A percentile compares a stretch with the other conserved stretches of the same genome.
phyloP scores from a whole-genome alignment of 2,113 vertebrate genomes.

The Oceanodroma tethys region DNA sequence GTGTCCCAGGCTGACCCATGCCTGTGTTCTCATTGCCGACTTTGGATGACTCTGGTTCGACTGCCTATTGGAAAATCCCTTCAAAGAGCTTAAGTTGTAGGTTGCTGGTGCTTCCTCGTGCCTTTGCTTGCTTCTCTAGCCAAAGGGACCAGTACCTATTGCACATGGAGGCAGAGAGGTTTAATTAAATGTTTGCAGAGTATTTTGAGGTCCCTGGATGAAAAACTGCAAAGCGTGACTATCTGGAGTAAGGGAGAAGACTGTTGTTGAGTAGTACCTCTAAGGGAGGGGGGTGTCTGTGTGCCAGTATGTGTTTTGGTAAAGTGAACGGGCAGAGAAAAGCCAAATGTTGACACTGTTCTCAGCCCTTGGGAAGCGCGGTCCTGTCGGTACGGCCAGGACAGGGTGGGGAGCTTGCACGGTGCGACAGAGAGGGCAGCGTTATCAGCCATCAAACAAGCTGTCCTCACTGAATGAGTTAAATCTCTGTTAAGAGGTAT shows the following conservation, averaged over 20 bases:
- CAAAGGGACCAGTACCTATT: background rate
- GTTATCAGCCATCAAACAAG: background rate
- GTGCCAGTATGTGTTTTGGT: background rate
- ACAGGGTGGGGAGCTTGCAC: rapidly evolving
- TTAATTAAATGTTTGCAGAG: background rate
- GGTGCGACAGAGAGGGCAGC: background rate
- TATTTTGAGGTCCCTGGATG: background rate
- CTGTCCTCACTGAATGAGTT: background rate
- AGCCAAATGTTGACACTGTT: background rate
- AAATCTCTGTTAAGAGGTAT: background rate
- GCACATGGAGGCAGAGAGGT: background rate
- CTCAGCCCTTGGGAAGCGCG: background rate
- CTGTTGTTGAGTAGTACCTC: background rate
- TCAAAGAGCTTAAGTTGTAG: background rate
- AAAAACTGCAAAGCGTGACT: background rate
- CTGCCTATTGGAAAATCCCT: background rate
- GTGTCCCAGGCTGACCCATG: background rate
- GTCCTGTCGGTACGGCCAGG: background rate
- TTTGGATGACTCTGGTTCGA: background rate
- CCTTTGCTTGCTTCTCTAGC: background rate
- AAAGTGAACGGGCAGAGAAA: background rate
- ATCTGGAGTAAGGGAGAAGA: background rate
- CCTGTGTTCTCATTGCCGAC: background rate
- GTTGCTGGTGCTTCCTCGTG: background rate
- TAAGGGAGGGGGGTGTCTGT: rapidly evolving